These are phyloP conservation scores for Danio kyathit DNA, from an alignment of 2,797 vertebrate genomes.

Conservation along the genomic window DNA sequence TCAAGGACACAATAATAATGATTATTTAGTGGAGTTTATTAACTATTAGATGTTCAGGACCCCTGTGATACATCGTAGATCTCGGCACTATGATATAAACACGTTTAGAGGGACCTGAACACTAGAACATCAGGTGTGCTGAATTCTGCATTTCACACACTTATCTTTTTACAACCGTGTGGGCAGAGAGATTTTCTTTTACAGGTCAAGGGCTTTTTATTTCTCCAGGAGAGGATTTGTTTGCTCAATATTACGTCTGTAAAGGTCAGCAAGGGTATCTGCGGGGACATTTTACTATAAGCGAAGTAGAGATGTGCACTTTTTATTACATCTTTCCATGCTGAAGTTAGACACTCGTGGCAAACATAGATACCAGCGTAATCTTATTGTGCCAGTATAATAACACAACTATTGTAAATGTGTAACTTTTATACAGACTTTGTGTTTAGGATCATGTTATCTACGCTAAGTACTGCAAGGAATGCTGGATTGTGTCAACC, in stretches of 20 bases:
- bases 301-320: not conserved
- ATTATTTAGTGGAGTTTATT: not conserved
- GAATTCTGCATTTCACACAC: slow-evolving; percentile 1
- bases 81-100: not conserved
- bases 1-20: not conserved
- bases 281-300: not conserved
- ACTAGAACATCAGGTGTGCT: not conserved
- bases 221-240: not conserved
- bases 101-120: not conserved
- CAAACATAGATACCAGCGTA: not conserved
- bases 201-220: slow-evolving; percentile 8
- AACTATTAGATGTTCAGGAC: not conserved
- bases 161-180: slow-evolving; percentile 24
- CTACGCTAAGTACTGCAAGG: too few species aligned
- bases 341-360: not conserved
- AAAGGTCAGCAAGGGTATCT: not conserved
- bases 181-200: not conserved
- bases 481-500: not conserved
- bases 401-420: not conserved
- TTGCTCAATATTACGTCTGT: not conserved
- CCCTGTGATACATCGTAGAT: not conserved
- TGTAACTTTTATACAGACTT: not conserved
- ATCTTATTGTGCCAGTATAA: not conserved
- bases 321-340: not conserved
- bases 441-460: not conserved